Evolutionary conservation across 2,888 invertebrate genomes (phyloP), one percentile per base, ranked within the genome.

Genomic region (Lithosia quadra): DNA sequence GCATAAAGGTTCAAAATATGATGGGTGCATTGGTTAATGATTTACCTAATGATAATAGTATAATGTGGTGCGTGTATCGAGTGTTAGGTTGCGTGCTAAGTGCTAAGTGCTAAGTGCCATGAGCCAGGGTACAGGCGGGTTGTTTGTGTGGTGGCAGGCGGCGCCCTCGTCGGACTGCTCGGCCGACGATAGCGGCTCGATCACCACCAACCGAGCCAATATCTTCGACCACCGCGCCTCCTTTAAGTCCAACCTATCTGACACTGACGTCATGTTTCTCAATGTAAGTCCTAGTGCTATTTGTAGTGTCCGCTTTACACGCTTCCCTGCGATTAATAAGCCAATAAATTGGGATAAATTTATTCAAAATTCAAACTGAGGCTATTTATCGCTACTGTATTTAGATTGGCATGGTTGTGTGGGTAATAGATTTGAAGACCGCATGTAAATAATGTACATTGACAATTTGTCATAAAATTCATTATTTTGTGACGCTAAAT

Each of bases 241-340:
- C 90, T 97, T 98, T 95, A 97, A 98, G 88, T 98, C 98, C 84
- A 98, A 98, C 83, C 97, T 98, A 86, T 99, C 99, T 84, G 99
- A 99, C 93, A 98, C 98, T 88, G 99, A 99, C 95, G 97, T 98
- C 89, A 97, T 98, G 94, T 97, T 97, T 90, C 96, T 97, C 92
- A 97, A 97, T 96, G 98, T 98, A 96, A 97, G 97, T 96, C 93
- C 82, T 90, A 89, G 88, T 87, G 84, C 82, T 78, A 87, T 85
- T 85, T 82, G 87, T 84, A 81, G 82, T 79, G 74, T 78, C 77
- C 69, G 74, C 78, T 73, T 73, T 69, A 77, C 74, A 84, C 74
- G 82, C 79, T 82, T 81, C 71, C 68, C 49, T 53, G 81, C 79
- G 72, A 80, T 68, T 64, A 73, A 82, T 77, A 74, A 82, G 82